Evolutionary conservation across 37 sponge, comb jelly and placozoan genomes (phyloP).

Genomic region (Agelas oroides): DNA sequence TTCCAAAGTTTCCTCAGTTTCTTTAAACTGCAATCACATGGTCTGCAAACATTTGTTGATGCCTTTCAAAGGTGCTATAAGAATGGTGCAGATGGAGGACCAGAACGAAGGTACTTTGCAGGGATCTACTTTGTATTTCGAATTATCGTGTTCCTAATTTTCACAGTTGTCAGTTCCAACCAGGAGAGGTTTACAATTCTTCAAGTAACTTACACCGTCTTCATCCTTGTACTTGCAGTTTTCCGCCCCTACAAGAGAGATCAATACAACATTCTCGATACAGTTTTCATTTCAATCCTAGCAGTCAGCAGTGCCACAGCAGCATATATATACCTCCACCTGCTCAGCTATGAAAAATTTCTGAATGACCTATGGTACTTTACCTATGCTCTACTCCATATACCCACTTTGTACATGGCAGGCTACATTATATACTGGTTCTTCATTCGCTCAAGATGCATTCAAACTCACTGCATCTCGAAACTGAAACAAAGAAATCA

Average conservation of each 20-base stretch:
- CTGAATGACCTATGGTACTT: background rate
- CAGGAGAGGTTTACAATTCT: background rate
- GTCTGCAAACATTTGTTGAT: slow-evolving; percentile 37
- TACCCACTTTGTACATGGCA: slow-evolving; percentile 22
- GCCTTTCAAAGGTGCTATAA: slow-evolving; percentile 64
- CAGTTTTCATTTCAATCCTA: slow-evolving; percentile 19
- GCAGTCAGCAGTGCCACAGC: background rate
- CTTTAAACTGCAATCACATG: background rate
- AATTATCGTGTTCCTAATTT: slow-evolving; percentile 13
- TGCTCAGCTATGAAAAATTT: background rate
- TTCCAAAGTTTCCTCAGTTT: slow-evolving; percentile 27
- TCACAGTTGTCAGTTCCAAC: background rate
- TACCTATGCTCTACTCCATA: background rate
- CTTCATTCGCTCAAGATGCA: background rate
- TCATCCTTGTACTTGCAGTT: slow-evolving; percentile 4
- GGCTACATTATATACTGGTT: background rate
- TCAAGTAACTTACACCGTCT: background rate
- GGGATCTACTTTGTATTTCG: slow-evolving; percentile 53
- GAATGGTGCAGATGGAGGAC: slow-evolving; percentile 19
- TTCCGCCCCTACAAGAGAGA: slow-evolving; percentile 51
- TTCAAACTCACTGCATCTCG: background rate
- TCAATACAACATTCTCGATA: slow-evolving; percentile 34
- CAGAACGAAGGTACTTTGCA: slow-evolving; percentile 52
- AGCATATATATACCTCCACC: background rate
- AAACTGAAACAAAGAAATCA: background rate